These are phyloP conservation scores for Tenthredo scrophulariae DNA, from an alignment of 2,888 invertebrate genomes.

Conservation along the genomic window DNA sequence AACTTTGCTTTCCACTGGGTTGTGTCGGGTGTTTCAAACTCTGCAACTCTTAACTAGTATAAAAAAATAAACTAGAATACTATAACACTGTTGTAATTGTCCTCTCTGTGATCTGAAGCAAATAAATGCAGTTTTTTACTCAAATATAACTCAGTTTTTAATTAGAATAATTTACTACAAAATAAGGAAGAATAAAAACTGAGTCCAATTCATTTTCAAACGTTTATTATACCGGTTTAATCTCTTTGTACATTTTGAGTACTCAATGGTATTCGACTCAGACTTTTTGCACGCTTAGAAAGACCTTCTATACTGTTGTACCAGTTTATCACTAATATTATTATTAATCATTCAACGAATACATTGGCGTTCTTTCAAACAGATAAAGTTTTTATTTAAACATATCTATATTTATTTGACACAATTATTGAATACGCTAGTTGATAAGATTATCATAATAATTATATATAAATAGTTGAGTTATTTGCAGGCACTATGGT, in stretches of 20 bases:
- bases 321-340: background rate
- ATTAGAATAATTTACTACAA: background rate
- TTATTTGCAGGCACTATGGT: slow-evolving; percentile 53
- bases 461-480: slow-evolving; percentile 14
- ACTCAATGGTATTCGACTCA: background rate
- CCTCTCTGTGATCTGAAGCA: slow-evolving; percentile 60
- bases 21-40: background rate
- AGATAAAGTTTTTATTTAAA: background rate
- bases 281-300: background rate
- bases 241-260: background rate
- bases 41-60: slow-evolving; percentile 24
- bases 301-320: background rate
- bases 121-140: slow-evolving; percentile 46
- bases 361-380: background rate
- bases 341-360: background rate
- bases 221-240: slow-evolving; percentile 24
- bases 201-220: background rate
- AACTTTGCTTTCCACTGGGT: background rate
- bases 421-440: background rate
- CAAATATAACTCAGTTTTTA: background rate
- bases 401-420: background rate
- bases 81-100: slow-evolving; percentile 59
- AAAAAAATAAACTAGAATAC: slow-evolving; percentile 35
- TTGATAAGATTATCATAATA: background rate
- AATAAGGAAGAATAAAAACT: background rate